Evolutionary conservation across 2,113 vertebrate species (phyloP), one percentile per base, ranked within the genome.

Genomic region (Sciurus niger): DNA sequence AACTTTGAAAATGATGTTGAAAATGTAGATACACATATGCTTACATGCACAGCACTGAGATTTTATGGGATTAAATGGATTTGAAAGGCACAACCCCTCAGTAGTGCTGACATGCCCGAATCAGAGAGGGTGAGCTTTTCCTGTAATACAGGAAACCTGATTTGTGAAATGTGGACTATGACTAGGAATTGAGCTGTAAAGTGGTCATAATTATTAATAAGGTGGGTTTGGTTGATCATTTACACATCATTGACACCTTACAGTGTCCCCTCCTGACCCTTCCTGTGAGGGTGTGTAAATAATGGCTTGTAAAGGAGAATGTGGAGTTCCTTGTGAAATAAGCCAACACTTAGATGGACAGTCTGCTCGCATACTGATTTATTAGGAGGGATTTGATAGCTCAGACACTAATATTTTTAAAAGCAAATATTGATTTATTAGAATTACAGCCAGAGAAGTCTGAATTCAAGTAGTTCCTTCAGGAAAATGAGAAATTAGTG

Each of bases 1-100:
- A 94, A 92, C 37, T 95, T 80, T 89, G 67, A 90, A 97, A 97
- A 82, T 86, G n/a, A 28, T 20, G 67, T 28, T 86, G 2, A 3
- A 87, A 94, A 93, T 20, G 46, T 51, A 11, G 0, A 3, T 0
- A 0, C 40, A 79, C 6, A 55, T 14, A 55, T 32, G 0, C 51
- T 53, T 4, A 8, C 3, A 8, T 25, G 1, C 28, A 73, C 55
- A 89, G 68, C 25, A 0, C 32, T 88, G 51, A 58, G 20, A 8
- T 93, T 87, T 97, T 89, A 92, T 96, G 85, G 65, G 34, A 2
- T 34, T 85, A 93, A 95, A 65, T 53, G 46, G 32, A 93, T 98
- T 98, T 94, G 79, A 78, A 93, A 96, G 84, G 73, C 22, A 1
- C 17, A 3, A 89, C 37, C 60, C 18, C 40, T 82, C 6, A 25